Evolutionary conservation across 2,113 vertebrate genomes (phyloP), one percentile per base, ranked within the genome.

Genomic region (Phalacrocorax carbo): DNA sequence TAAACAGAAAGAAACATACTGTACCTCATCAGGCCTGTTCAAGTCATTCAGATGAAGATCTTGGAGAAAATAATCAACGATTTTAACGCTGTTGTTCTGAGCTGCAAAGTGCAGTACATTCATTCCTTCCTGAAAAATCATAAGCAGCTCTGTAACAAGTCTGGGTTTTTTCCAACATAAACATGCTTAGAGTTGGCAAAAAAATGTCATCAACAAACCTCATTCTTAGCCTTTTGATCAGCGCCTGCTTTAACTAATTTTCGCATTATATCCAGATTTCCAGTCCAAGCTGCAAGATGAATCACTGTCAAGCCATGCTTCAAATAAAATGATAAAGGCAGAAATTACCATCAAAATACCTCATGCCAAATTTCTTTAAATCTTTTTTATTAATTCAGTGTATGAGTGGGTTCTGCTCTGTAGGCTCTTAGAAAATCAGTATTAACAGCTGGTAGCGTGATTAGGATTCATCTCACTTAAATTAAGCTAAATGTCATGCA

Each of bases 221-320:
- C 96, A 64, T 98, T 99, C 80, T 97, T 98, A 84, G 98, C 96
- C 94, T 98, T 99, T 96, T 98, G 98, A 88, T 99, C 99, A 44
- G 98, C 99, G 7, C 99, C 99, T 82, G 98, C 98, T 96, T 98
- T 98, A 80, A 99, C 98, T 49, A 99, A 97, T 95, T 99, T 97
- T 90, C 98, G 97, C 97, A 99, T 95, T 90, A 99, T 98, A 66
- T 99, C 97, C 49, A 99, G 97, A 97, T 98, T 98, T 92, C 99
- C 99, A 97, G 98, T 98, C 99, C 99, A 99, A 91, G 99, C 98
- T 61, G 99, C 99, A 34, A 99, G 97, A 96, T 99, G 99, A 97
- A 99, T 96, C 66, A 98, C 98, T 40, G 98, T 98, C 86, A 99
- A 97, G 15, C 99, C 99, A 3, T 98, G 97, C 99, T 99, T 97